Conservation (phyloP, 2,888 invertebrate genomes). For the Drosophila siamana region DNA sequence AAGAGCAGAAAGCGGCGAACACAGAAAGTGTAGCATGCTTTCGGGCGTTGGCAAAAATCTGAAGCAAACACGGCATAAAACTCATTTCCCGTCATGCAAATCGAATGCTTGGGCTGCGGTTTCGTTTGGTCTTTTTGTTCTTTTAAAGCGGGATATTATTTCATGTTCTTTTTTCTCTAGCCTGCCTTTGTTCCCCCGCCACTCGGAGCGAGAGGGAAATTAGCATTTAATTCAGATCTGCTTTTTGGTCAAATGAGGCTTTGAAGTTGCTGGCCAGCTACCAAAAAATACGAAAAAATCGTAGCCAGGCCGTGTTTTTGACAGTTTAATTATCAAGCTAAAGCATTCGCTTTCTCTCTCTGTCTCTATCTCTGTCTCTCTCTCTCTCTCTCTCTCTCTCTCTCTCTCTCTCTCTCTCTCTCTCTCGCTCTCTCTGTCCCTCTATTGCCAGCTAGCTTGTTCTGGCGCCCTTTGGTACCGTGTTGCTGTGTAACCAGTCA, state of each 20-base stretch:
- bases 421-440: background rate
- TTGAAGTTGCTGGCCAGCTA: constrained; percentile 55
- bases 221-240: constrained; percentile 61
- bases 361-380: too few relatives aligned
- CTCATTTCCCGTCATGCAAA: constrained; percentile 67
- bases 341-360: background rate
- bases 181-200: background rate
- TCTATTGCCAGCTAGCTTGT: too few relatives aligned
- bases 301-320: constrained; percentile 44
- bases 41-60: constrained; percentile 5
- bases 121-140: constrained; percentile 3
- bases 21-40: constrained; percentile 26
- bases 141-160: constrained; percentile 69
- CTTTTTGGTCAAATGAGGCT: constrained; percentile 39
- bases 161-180: constrained; percentile 10
- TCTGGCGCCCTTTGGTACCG: background rate
- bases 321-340: constrained; percentile 67
- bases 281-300: constrained; percentile 4
- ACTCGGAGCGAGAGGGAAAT: constrained; percentile 49
- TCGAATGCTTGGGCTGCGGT: constrained; percentile 36
- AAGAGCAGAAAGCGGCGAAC: constrained; percentile 23
- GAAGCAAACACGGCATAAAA: constrained; percentile 28
- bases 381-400: background rate
- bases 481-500: background rate
- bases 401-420: background rate